phyloP scores from a whole-genome alignment of 2,797 vertebrate species.

The Acipenser transmontanus region DNA sequence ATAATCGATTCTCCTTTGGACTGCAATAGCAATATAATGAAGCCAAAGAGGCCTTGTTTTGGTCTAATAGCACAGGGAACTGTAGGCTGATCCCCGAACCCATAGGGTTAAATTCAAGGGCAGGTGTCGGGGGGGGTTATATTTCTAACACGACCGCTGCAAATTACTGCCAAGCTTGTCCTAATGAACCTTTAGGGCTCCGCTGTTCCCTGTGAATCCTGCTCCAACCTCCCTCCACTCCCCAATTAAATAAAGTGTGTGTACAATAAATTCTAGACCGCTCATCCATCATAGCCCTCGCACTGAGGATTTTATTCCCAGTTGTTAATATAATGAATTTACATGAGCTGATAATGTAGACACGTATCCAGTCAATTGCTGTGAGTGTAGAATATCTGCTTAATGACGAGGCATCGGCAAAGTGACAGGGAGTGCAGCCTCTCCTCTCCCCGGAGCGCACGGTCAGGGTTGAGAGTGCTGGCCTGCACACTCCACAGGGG shows the following conservation, averaged over 20 bases:
- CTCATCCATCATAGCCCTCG: slow-evolving; percentile 25
- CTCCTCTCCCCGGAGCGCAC: no score
- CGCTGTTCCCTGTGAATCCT: not conserved
- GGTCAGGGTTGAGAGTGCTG: not conserved
- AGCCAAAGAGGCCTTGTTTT: not conserved
- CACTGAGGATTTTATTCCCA: slow-evolving; percentile 31
- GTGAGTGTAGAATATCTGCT: slow-evolving; percentile 36
- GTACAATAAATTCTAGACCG: not conserved
- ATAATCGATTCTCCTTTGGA: slow-evolving; percentile 3
- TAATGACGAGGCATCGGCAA: slow-evolving; percentile 39
- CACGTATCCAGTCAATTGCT: slow-evolving; percentile 39
- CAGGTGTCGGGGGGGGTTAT: slow-evolving; percentile 14
- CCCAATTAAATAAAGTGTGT: slow-evolving; percentile 7
- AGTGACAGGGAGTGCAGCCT: slow-evolving; percentile 10
- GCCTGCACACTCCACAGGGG: no score
- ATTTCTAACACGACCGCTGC: not conserved
- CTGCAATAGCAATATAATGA: slow-evolving; percentile 3
- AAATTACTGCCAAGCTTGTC: not conserved
- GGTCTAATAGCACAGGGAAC: slow-evolving; percentile 3
- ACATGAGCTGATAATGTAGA: slow-evolving; percentile 43
- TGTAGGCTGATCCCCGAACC: not conserved
- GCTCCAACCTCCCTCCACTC: not conserved
- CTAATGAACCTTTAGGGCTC: not conserved
- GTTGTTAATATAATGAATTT: slow-evolving; percentile 53
- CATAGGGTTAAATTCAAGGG: slow-evolving; percentile 3